Conservation (phyloP, 2,888 invertebrate species). For the Philaethria dido region DNA sequence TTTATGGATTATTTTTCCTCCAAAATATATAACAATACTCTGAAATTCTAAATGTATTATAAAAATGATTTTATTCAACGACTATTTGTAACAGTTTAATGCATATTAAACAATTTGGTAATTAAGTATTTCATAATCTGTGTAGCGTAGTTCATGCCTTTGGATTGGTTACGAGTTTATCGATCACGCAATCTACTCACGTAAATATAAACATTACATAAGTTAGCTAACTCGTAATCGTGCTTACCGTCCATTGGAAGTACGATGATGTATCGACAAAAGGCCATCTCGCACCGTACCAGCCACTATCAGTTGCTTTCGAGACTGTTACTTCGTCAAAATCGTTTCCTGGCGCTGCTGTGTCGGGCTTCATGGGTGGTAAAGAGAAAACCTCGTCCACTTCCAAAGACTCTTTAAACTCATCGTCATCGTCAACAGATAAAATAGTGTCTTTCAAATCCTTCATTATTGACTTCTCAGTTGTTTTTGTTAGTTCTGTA, state of each 20-base stretch:
- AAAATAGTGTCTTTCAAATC: slow-evolving; percentile 74
- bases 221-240: slow-evolving; percentile 40
- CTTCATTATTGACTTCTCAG: slow-evolving; percentile 62
- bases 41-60: background rate
- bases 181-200: slow-evolving; percentile 47
- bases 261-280: slow-evolving; percentile 86
- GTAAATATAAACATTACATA: slow-evolving; percentile 51
- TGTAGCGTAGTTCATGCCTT: slow-evolving; percentile 36
- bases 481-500: slow-evolving; percentile 58
- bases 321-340: slow-evolving; percentile 75
- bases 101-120: slow-evolving; percentile 31
- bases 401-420: slow-evolving; percentile 75
- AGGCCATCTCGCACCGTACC: slow-evolving; percentile 86
- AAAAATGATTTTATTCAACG: background rate
- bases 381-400: slow-evolving; percentile 77
- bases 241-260: slow-evolving; percentile 87
- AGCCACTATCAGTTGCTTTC: slow-evolving; percentile 74
- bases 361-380: slow-evolving; percentile 70
- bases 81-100: slow-evolving; percentile 7
- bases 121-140: slow-evolving; percentile 41
- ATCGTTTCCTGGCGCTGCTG: slow-evolving; percentile 57
- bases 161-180: slow-evolving; percentile 42
- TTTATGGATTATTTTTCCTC: too few relatives aligned
- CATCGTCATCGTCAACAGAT: slow-evolving; percentile 77
- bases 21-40: too few relatives aligned